Conservation (phyloP, 2,113 vertebrate species). For the Heptranchias perlo region DNA sequence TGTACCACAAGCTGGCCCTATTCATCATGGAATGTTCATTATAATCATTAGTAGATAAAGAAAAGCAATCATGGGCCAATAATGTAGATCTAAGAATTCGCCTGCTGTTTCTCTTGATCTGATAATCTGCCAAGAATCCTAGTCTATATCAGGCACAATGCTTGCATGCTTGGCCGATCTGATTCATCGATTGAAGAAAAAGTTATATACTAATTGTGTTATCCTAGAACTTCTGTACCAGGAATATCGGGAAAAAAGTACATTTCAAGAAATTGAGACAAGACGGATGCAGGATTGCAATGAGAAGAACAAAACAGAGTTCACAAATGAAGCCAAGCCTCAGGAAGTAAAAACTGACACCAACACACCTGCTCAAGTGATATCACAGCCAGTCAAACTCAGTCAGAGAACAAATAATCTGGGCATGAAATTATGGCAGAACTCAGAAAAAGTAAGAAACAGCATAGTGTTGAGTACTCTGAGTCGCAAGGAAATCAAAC, state of each 20-base stretch:
- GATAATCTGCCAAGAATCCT: neutral
- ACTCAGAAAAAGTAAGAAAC: conserved; percentile 75
- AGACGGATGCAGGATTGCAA: conserved; percentile 69
- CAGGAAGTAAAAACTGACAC: conserved; percentile 56
- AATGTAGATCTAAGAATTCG: neutral
- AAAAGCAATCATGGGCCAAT: neutral
- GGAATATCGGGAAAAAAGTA: conserved; percentile 89
- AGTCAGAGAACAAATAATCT: conserved; percentile 55
- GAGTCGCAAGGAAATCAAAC: conserved; percentile 73
- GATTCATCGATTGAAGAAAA: neutral
- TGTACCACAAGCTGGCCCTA: neutral
- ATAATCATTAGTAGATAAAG: conserved; percentile 3
- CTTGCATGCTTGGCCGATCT: neutral
- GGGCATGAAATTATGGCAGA: conserved; percentile 83
- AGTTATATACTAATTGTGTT: neutral
- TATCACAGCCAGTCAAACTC: conserved; percentile 44
- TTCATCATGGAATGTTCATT: conserved; percentile 14
- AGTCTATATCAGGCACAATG: neutral
- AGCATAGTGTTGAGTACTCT: conserved; percentile 74
- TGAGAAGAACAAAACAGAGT: conserved; percentile 41
- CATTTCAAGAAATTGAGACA: conserved; percentile 85
- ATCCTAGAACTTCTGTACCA: conserved; percentile 81
- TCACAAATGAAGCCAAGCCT: conserved; percentile 51
- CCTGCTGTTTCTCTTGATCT: neutral
- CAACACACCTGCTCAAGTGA: conserved; percentile 48